phyloP scores from a whole-genome alignment of 2,888 invertebrate genomes.

The Pristionchus entomophagus region DNA sequence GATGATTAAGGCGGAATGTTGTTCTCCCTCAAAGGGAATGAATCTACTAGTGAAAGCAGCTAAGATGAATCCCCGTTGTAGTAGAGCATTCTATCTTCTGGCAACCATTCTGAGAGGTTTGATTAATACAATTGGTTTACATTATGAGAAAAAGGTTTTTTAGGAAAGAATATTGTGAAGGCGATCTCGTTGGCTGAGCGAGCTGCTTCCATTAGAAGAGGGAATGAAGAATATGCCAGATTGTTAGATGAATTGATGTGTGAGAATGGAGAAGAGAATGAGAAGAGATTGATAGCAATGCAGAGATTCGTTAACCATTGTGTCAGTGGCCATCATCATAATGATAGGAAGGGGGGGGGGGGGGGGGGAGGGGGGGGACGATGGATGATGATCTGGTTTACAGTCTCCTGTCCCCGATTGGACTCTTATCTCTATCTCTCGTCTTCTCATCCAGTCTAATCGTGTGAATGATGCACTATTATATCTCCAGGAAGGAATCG shows the following conservation, averaged over 20 bases:
- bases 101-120: constrained; percentile 20
- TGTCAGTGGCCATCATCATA: too few relatives aligned
- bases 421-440: background rate
- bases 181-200: constrained; percentile 50
- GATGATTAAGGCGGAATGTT: constrained; percentile 26
- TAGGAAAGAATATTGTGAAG: constrained; percentile 8
- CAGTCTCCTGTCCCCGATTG: background rate
- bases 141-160: background rate
- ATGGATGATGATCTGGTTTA: too few relatives aligned
- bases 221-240: constrained; percentile 55
- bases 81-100: constrained; percentile 39
- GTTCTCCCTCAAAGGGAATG: background rate
- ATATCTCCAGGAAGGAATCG: background rate
- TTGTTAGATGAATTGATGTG: constrained; percentile 50
- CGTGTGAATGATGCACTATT: constrained; percentile 1
- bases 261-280: background rate
- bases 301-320: background rate
- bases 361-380: too few relatives aligned
- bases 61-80: background rate
- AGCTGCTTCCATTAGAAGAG: constrained; percentile 56
- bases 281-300: background rate
- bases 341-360: background rate
- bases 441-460: background rate
- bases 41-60: constrained; percentile 5
- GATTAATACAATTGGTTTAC: background rate